phyloP scores from a whole-genome alignment of 2,113 vertebrate genomes.

The Spilogale gracilis region DNA sequence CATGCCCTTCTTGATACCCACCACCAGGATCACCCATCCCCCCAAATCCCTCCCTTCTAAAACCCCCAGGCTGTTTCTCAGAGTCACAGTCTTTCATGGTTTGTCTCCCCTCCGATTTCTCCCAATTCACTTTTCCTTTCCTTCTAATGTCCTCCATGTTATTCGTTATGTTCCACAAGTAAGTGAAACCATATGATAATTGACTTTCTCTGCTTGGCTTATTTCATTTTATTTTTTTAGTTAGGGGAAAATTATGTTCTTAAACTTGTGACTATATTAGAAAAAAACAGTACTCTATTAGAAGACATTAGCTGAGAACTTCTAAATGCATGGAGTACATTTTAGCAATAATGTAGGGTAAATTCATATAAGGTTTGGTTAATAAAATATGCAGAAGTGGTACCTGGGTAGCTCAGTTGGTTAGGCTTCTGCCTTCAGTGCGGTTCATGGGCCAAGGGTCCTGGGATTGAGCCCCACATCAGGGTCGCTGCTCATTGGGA shows the following conservation, averaged over 20 bases:
- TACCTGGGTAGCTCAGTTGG: neutral
- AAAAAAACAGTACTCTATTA: constrained; percentile 55
- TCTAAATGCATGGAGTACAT: neutral
- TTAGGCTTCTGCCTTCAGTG: neutral
- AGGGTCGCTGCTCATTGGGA: neutral
- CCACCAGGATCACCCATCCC: too few species aligned
- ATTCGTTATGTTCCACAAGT: too few species aligned
- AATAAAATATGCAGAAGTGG: neutral
- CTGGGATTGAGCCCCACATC: neutral
- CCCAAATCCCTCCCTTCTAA: too few species aligned
- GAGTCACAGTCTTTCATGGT: too few species aligned
- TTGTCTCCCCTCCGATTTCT: too few species aligned
- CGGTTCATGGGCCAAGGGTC: neutral
- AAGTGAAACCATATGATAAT: too few species aligned
- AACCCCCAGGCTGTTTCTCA: too few species aligned
- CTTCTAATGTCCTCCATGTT: too few species aligned
- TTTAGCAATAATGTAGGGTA: neutral
- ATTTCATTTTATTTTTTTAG: constrained; percentile 25
- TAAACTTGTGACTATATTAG: constrained; percentile 28
- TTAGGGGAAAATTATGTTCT: constrained; percentile 72
- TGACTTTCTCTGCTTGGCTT: too few species aligned
- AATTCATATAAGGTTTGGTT: neutral
- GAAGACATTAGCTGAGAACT: constrained; percentile 44
- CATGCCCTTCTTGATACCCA: too few species aligned
- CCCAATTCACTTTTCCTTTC: too few species aligned